phyloP scores from a whole-genome alignment of 2,888 invertebrate genomes.

The Thelaira solivaga region DNA sequence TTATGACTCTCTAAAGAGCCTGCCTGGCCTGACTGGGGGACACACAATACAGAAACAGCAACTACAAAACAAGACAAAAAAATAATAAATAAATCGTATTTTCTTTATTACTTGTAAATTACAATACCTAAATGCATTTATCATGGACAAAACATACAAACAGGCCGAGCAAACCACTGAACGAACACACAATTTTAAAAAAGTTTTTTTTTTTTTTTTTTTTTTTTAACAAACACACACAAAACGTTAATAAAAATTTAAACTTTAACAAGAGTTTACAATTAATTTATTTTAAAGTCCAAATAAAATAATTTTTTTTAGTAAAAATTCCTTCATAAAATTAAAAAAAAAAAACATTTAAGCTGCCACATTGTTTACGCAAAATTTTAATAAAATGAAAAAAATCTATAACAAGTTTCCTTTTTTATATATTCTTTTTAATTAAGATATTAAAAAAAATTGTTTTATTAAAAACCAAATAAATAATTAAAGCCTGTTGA shows the following conservation, averaged over 20 bases:
- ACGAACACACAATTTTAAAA: neutral
- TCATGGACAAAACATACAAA: slow-evolving; percentile 37
- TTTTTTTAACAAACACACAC: too few relatives aligned
- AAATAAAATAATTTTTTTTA: too few relatives aligned
- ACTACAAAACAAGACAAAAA: neutral
- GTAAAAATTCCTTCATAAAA: neutral
- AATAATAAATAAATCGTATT: slow-evolving; percentile 23
- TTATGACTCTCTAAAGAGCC: slow-evolving; percentile 60
- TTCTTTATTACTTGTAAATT: slow-evolving; percentile 51
- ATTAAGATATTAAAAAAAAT: too few relatives aligned
- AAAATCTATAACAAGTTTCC: too few relatives aligned
- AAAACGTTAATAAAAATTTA: neutral
- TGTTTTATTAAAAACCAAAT: too few relatives aligned
- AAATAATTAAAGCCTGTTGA: too few relatives aligned
- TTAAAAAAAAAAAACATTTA: neutral
- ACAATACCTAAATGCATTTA: slow-evolving; percentile 53
- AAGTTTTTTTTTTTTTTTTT: neutral
- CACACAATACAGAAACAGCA: neutral
- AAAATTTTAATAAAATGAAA: too few relatives aligned
- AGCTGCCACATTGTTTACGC: too few relatives aligned
- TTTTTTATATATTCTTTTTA: too few relatives aligned
- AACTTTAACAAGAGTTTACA: slow-evolving; percentile 17
- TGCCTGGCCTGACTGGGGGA: slow-evolving; percentile 27
- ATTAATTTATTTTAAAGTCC: neutral
- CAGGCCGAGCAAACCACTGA: neutral